Percentiles rank a stretch among this genome's conserved stretches.
Evolutionary conservation across 1,140 invertebrate species (phyloP).

Genomic region (Steinernema khuongi): DNA sequence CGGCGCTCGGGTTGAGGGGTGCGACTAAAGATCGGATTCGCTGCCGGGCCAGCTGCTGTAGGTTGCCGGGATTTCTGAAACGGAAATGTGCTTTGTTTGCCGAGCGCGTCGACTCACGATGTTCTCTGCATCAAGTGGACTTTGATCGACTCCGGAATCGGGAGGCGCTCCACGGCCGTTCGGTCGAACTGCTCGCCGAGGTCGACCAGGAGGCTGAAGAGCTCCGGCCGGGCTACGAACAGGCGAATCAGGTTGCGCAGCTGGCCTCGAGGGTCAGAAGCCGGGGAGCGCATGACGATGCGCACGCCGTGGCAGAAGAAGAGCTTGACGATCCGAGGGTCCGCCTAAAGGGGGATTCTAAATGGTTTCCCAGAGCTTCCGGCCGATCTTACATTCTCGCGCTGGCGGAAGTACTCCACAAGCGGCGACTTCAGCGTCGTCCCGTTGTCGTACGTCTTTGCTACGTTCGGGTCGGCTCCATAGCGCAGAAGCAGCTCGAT

Average conservation of each 20-base stretch:
- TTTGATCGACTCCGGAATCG: slow-evolving; percentile 30
- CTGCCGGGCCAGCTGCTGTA: slow-evolving; percentile 30
- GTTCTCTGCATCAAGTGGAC: slow-evolving; percentile 27
- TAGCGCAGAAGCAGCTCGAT: slow-evolving; percentile 34
- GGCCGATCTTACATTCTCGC: slow-evolving; percentile 29
- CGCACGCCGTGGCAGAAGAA: slow-evolving; percentile 33
- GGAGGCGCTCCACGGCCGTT: slow-evolving; percentile 30
- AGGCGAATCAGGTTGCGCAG: slow-evolving; percentile 34
- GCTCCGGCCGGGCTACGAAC: slow-evolving; percentile 16
- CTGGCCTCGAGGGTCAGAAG: slow-evolving; percentile 34
- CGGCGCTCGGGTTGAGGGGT: slow-evolving; percentile 29
- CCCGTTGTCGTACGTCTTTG: slow-evolving; percentile 32
- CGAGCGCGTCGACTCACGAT: slow-evolving; percentile 20
- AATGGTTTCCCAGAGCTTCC: neutral
- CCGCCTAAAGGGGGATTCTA: slow-evolving; percentile 19
- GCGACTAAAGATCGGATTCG: slow-evolving; percentile 19
- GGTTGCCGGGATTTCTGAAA: slow-evolving; percentile 30
- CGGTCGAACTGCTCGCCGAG: slow-evolving; percentile 38
- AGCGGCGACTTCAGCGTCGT: slow-evolving; percentile 35
- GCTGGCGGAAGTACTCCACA: slow-evolving; percentile 42
- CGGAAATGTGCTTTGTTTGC: neutral
- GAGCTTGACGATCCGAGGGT: slow-evolving; percentile 31
- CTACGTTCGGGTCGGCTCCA: slow-evolving; percentile 37
- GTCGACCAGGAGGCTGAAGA: slow-evolving; percentile 16
- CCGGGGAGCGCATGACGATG: slow-evolving; percentile 41